Evolutionary conservation across 1,140 invertebrate genomes (phyloP), one percentile per base, ranked within the genome.

Genomic region (Ips nitidus): DNA sequence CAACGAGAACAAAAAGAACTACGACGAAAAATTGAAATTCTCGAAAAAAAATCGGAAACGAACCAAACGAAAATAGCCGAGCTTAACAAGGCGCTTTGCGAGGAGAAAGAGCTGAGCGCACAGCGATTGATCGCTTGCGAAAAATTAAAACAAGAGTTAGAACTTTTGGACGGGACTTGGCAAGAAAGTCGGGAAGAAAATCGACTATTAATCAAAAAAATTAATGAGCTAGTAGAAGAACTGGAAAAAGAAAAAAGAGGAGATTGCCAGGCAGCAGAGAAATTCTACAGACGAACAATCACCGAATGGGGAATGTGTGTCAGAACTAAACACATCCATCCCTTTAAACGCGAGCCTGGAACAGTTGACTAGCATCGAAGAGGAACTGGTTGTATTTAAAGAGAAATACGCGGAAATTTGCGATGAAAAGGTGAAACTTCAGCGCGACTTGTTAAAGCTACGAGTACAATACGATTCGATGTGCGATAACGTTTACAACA

Each of bases 341-440:
- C 36, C 53, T 2, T 71, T 61, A 41, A 37, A 69, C n/a, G 61
- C 73, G 40, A 74, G 60, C 62, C 70, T 45, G 38, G 74, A 76
- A 47, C 72, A 78, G 71, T 57, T 78, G 40, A 66, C 68, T 5
- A 67, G 71, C 60, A 68, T 84, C 3, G 82, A 82, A 64, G 84
- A 85, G 67, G 84, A 86, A 71, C 68, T 86, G 52, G 81, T 83
- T 56, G 78, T 81, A 22, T 71, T 86, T 22, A 85, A 85, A 53
- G 84, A 86, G 71, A 82, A 82, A 63, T 86, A 80, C 72, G 81
- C 81, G 56, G 67, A 71, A 41, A 79, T 79, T 3, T 79, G 78
- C 42, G 80, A 83, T 55, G 83, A 86, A 67, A 84, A 85, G 69
- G 69, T 79, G 6, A 74, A 81, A 47, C 71, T 86, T 2, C 73